Percentiles rank a stretch among this genome's conserved stretches.
Conservation (phyloP, 2,113 vertebrate genomes). For the Ailuropoda melanoleuca region DNA sequence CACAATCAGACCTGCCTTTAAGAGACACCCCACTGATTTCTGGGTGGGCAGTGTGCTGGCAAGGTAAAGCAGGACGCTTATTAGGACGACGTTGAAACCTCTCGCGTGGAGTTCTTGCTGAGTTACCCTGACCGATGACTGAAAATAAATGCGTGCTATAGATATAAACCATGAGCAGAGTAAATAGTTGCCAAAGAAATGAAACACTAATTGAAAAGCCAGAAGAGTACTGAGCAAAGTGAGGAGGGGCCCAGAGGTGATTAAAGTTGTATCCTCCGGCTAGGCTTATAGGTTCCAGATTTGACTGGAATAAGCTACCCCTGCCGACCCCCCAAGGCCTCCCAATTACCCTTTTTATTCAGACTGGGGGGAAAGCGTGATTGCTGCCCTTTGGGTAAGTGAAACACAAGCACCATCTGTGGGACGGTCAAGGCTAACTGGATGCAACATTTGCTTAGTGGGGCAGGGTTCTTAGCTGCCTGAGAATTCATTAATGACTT, state of each 20-base stretch:
- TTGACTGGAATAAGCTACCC: neutral
- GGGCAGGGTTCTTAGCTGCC: neutral
- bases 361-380: neutral
- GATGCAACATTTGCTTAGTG: neutral
- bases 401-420: neutral
- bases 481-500: neutral
- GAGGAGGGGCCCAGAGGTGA: rapidly evolving
- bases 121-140: neutral
- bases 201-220: neutral
- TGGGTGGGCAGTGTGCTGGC: neutral
- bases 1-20: neutral
- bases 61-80: neutral
- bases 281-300: neutral
- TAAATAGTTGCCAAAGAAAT: neutral
- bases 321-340: neutral
- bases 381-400: neutral
- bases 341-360: neutral
- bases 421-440: neutral
- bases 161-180: neutral
- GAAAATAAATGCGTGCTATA: neutral
- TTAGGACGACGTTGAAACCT: neutral
- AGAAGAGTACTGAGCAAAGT: neutral
- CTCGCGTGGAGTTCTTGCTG: neutral
- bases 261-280: neutral
- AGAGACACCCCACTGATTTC: neutral